These are phyloP conservation scores for Octomys mimax DNA, from an alignment of 2,797 vertebrate genomes.

Conservation along the genomic window DNA sequence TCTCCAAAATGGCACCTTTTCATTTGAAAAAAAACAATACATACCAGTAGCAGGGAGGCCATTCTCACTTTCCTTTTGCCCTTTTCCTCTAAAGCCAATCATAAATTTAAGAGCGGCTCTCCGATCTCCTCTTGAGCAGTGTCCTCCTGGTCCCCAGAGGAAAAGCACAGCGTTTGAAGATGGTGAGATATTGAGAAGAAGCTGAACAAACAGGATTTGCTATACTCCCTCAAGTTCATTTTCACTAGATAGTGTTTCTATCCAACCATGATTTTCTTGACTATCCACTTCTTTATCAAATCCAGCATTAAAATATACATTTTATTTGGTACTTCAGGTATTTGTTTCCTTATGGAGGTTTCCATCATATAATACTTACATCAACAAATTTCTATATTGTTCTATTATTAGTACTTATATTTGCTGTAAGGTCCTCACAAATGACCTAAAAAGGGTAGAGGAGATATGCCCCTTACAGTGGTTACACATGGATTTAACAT, in stretches of 20 bases:
- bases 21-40: neutral
- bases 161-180: neutral
- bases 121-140: neutral
- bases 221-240: neutral
- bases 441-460: neutral
- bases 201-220: no score
- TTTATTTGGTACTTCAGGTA: neutral
- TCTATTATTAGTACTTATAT: neutral
- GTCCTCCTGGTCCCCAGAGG: neutral
- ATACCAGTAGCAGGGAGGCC: neutral
- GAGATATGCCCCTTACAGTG: neutral
- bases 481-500: slow-evolving; percentile 10
- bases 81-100: neutral
- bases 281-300: neutral
- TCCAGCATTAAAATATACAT: neutral
- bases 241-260: neutral
- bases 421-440: neutral
- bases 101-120: neutral
- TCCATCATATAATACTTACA: neutral
- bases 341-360: neutral
- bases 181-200: neutral
- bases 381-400: neutral
- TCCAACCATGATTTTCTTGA: neutral
- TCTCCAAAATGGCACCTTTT: neutral
- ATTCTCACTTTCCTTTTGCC: neutral